These are phyloP conservation scores for Laticauda colubrina DNA, from an alignment of 2,113 vertebrate species.

Conservation along the genomic window DNA sequence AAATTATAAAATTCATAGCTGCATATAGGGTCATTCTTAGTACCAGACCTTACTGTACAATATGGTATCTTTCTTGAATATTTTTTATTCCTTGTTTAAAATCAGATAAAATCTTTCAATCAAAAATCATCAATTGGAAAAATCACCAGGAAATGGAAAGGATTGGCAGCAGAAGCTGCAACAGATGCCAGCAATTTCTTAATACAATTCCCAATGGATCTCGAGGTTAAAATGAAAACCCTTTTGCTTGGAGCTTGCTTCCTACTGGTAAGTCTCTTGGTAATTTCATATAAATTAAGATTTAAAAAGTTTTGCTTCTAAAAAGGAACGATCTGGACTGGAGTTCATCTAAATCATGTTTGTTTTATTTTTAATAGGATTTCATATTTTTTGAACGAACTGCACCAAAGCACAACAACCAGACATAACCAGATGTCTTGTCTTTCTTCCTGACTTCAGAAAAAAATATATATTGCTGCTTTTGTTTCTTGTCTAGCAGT, in stretches of 20 bases:
- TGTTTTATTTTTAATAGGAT: background rate
- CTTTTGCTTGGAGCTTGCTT: slow-evolving; percentile 90
- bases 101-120: slow-evolving; percentile 82
- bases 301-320: background rate
- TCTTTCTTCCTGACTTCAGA: background rate
- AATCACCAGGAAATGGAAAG: slow-evolving; percentile 91
- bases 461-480: background rate
- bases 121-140: slow-evolving; percentile 78
- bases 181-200: slow-evolving; percentile 89
- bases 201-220: slow-evolving; percentile 86
- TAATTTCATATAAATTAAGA: background rate
- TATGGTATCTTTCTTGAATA: background rate
- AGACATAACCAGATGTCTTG: background rate
- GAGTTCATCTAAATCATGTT: background rate
- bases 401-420: fast-evolving
- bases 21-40: too few species aligned
- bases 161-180: slow-evolving; percentile 78
- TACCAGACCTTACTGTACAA: too few species aligned
- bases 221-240: slow-evolving; percentile 90
- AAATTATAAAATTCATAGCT: too few species aligned
- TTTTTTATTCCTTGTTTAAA: slow-evolving; percentile 44
- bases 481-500: background rate
- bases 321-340: background rate
- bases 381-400: background rate
- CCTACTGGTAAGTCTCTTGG: slow-evolving; percentile 82